Conservation (phyloP, 2,113 vertebrate genomes). For the Cephalophus harveyi region DNA sequence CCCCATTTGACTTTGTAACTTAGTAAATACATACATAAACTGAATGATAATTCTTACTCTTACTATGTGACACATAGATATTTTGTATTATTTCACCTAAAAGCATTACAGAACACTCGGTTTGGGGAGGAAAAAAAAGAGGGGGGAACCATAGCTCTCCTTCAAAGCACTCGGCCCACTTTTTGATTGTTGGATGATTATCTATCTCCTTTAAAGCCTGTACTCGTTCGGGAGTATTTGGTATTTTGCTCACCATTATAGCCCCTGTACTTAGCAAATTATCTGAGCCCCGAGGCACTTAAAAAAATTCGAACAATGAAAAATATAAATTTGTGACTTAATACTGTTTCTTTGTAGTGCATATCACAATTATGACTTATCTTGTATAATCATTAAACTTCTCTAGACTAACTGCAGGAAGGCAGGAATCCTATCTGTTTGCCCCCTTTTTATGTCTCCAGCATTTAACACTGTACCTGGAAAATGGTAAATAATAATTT, state of each 20-base stretch:
- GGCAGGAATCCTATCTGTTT: background rate
- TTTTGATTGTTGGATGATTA: background rate
- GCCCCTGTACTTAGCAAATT: background rate
- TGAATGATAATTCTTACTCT: background rate
- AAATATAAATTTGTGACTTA: background rate
- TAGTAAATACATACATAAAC: background rate
- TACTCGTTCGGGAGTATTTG: background rate
- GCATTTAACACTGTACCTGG: background rate
- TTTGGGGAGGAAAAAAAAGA: background rate
- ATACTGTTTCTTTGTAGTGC: background rate
- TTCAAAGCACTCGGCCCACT: background rate
- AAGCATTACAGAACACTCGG: background rate
- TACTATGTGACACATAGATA: background rate
- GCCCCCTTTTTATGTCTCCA: background rate
- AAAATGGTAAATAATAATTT: background rate
- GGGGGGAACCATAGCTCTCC: background rate
- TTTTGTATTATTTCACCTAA: conserved; percentile 12
- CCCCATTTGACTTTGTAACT: background rate
- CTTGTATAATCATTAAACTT: background rate
- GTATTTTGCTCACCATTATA: background rate
- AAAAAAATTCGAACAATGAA: conserved; percentile 5
- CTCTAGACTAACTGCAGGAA: background rate
- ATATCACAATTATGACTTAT: background rate
- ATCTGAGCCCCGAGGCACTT: background rate
- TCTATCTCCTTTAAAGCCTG: background rate